Evolutionary conservation across 2,888 invertebrate species (phyloP).

Genomic region (Lagria hirta): DNA sequence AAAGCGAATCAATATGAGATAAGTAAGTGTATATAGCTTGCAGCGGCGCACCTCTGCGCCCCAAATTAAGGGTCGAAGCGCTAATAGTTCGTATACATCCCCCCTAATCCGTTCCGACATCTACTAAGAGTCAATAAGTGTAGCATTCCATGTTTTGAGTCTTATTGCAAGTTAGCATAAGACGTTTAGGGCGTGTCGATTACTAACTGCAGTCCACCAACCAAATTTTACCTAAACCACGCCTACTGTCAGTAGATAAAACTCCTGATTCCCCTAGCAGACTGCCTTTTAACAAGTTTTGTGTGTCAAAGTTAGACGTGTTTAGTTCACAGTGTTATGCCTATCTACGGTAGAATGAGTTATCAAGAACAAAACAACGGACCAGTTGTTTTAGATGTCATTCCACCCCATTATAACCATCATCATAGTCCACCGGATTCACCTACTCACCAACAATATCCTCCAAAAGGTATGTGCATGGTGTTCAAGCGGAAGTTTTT

Average conservation of each 20-base stretch:
- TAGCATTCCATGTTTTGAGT: constrained; percentile 39
- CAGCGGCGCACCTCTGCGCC: constrained; percentile 26
- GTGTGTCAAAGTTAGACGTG: too few species aligned
- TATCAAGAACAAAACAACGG: constrained; percentile 22
- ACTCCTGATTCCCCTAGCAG: background rate
- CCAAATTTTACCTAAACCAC: too few species aligned
- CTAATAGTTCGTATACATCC: constrained; percentile 45
- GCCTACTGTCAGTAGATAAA: too few species aligned
- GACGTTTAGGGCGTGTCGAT: constrained; percentile 37
- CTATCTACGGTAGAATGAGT: constrained; percentile 37
- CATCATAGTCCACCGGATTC: constrained; percentile 57
- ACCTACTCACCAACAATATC: constrained; percentile 44
- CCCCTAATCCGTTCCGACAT: constrained; percentile 51
- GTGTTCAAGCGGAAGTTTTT: constrained; percentile 31
- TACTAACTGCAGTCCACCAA: constrained; percentile 51
- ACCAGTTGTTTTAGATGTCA: constrained; percentile 62
- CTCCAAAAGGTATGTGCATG: background rate
- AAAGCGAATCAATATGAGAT: constrained; percentile 51
- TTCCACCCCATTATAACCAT: constrained; percentile 58
- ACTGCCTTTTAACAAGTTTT: constrained; percentile 1
- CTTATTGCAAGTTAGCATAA: constrained; percentile 34
- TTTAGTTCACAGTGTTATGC: too few species aligned
- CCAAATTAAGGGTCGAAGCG: constrained; percentile 39
- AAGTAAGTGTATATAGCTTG: constrained; percentile 40
- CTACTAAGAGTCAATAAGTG: constrained; percentile 52